These are phyloP conservation scores for Lepidotrigona ventralis DNA, from an alignment of 1,140 invertebrate species.

Conservation along the genomic window DNA sequence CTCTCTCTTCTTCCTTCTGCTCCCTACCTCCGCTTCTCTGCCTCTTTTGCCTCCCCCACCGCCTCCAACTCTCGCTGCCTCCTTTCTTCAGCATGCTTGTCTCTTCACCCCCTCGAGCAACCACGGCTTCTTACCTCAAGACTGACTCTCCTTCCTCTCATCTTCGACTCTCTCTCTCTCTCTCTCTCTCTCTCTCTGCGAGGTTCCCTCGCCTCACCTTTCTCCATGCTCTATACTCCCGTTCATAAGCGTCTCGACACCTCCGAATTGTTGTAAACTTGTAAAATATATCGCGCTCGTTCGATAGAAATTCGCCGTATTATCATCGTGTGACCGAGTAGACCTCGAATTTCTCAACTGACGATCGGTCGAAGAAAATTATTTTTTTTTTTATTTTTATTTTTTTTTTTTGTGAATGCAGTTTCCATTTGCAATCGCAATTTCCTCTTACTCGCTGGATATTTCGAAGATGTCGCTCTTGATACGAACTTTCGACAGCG, in stretches of 20 bases:
- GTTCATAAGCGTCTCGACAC: background rate
- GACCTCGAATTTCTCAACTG: no score
- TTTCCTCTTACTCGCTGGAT: no score
- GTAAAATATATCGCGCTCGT: background rate
- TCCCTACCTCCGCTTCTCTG: constrained; percentile 41
- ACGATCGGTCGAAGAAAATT: no score
- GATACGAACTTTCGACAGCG: no score
- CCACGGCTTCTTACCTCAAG: constrained; percentile 49
- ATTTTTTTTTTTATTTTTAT: no score
- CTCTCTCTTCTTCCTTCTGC: constrained; percentile 44
- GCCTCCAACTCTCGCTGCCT: constrained; percentile 38
- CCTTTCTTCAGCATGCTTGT: background rate
- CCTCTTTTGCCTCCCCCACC: constrained; percentile 59
- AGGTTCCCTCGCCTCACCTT: background rate
- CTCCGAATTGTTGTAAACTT: background rate
- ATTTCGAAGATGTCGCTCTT: no score
- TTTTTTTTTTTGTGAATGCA: no score
- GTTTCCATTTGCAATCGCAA: no score
- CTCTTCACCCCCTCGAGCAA: constrained; percentile 28
- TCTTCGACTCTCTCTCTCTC: background rate
- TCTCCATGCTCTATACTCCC: background rate
- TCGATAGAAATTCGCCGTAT: no score
- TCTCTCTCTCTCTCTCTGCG: no score
- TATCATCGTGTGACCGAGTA: no score
- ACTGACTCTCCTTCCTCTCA: constrained; percentile 9